Evolutionary conservation across 2,113 vertebrate genomes (phyloP), one percentile per base, ranked within the genome.

Genomic region (Diglossa brunneiventris): DNA sequence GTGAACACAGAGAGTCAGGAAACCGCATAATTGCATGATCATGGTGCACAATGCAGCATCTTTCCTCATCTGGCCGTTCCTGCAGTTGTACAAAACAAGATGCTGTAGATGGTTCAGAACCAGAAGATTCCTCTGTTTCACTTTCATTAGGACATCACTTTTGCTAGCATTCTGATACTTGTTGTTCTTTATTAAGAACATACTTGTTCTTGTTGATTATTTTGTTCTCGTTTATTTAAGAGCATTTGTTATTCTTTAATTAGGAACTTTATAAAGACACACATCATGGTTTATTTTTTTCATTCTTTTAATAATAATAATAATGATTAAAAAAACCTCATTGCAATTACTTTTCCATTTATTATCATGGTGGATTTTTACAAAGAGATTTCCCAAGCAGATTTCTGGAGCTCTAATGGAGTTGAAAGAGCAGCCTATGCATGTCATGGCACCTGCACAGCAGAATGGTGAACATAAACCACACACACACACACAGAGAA

Each of bases 241-340:
- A 33, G 9, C 12, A 14, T 10, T n/a, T 22, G 31, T 9, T 33
- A 3, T 56, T 56, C 55, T n/a, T 56, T n/a, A 56, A 56, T 33
- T 22, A 56, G 9, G 55, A 56, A 15, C 55, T 56, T 56, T 22
- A 72, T 33, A 67, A 92, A 96, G 46, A 93, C 72, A 81, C 37
- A 82, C 68, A 64, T 91, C 2, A 27, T 26, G 20, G 20, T 24
- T 61, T 67, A 68, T 76, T 86, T 90, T 90, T 95, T 93, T 61
- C 42, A 89, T 70, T 49, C 9, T 95, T 97, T 94, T 95, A 96
- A 96, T 95, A 95, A 58, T 23, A 77, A 83, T 83, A 84, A 39
- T 49, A 7, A 41, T 90, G 74, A 95, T 94, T 61, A 66, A 33
- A 78, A 75, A 94, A 55, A 33, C 35, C 76, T 61, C 30, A n/a